Evolutionary conservation across 1,140 invertebrate genomes (phyloP), one percentile per base, ranked within the genome.

Genomic region (Drosophila setifemur): DNA sequence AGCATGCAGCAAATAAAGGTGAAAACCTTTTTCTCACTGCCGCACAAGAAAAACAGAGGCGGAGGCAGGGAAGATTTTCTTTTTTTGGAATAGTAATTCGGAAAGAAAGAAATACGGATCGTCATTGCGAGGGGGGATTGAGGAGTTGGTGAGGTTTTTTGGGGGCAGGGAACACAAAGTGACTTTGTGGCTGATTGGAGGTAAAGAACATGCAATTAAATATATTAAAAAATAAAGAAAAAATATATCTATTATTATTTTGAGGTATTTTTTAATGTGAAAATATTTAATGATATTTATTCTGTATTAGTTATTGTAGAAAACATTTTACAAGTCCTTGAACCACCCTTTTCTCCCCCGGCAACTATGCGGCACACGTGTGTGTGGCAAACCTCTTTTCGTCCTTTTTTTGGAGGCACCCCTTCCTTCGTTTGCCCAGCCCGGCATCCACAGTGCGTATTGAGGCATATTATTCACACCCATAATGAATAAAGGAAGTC

Each of bases 1-100:
- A 73, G 70, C 71, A 73, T 73, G 69, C 71, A 52, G 69, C 70
- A 73, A 73, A 73, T 73, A 73, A 73, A 73, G 71, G 71, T 73
- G 71, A 73, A 73, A 73, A 73, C 69, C 70, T 73, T 73, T 73
- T 73, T 66, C 50, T 44, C 43, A 21, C 9, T 29, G 31, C 47
- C 47, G 52, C 55, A 47, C 29, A 39, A 52, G 53, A 31, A 45
- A 61, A 23, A 45, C 25, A 40, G 25, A 12, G 53, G 23, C 2
- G n/a, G 2, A 9, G 40, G 18, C 18, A 23, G 9, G 29, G 33
- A 8, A n/a, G n/a, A n/a, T n/a, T n/a, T 4, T 14, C 12, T 14
- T 4, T 18, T 6, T 18, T 3, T 5, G 8, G 33, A 37, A 37
- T 37, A 18, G 21, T n/a, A n/a, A n/a, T n/a, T n/a, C n/a, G n/a